Percentiles rank a stretch among this genome's conserved stretches.
Conservation (phyloP, 1,140 invertebrate genomes). For the Drosophila sp. region DNA sequence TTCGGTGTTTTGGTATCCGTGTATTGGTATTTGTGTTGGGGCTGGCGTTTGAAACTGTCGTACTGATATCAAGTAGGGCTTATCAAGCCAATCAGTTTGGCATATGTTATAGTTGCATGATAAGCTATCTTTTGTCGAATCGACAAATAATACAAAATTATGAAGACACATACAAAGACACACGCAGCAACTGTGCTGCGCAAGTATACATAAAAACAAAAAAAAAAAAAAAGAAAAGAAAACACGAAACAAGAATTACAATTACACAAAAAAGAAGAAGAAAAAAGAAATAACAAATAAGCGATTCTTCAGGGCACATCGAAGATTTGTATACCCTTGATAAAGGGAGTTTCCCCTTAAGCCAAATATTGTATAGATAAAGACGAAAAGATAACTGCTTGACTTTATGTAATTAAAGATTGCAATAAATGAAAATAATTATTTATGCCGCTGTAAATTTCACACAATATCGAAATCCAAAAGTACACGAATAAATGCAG, state of each 20-base stretch:
- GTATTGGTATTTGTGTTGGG: constrained; percentile 19
- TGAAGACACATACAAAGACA: constrained; percentile 36
- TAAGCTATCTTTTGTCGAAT: constrained; percentile 52
- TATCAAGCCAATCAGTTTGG: constrained; percentile 55
- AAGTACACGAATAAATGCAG: neutral
- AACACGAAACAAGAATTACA: constrained; percentile 2
- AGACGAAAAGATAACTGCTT: neutral
- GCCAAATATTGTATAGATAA: constrained; percentile 3
- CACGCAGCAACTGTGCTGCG: constrained; percentile 26
- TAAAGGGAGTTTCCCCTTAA: constrained; percentile 12
- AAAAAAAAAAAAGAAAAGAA: constrained; percentile 16
- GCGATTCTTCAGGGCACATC: neutral
- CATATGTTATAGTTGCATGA: constrained; percentile 50
- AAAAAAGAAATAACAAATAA: constrained; percentile 1
- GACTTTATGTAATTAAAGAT: constrained; percentile 16
- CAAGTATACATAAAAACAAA: constrained; percentile 1
- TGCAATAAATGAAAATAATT: constrained; percentile 13
- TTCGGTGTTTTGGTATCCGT: constrained; percentile 18
- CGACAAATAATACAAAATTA: constrained; percentile 52
- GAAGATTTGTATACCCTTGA: constrained; percentile 9
- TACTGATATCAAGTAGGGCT: constrained; percentile 28
- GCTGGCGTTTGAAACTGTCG: constrained; percentile 21
- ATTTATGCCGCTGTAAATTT: constrained; percentile 3
- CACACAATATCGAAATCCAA: constrained; percentile 13
- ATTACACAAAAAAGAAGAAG: constrained; percentile 8